A percentile compares a stretch with the other conserved stretches of the same genome.
Evolutionary conservation across 2,797 vertebrate species (phyloP).

Genomic region (Rhadinocentrus ornatus): DNA sequence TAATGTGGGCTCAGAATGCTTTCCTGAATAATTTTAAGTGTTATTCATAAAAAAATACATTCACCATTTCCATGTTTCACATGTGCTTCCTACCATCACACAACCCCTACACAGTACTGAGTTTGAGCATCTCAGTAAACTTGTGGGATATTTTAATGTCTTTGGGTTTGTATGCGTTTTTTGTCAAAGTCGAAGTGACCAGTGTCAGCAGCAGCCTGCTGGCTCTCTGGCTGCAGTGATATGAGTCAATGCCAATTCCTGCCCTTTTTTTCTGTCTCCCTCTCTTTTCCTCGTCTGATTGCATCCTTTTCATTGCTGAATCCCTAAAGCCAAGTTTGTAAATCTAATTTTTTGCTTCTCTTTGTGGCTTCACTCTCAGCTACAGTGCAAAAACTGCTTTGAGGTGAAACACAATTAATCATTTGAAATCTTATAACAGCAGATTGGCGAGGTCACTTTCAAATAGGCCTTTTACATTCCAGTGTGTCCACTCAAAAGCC

Average conservation of each 20-base stretch:
- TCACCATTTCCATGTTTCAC: too few relatives aligned
- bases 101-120: neutral
- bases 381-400: slow-evolving; percentile 20
- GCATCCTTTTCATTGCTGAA: slow-evolving; percentile 9
- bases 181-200: slow-evolving; percentile 53
- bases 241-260: slow-evolving; percentile 45
- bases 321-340: slow-evolving; percentile 20
- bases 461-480: slow-evolving; percentile 11
- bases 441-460: neutral
- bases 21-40: neutral
- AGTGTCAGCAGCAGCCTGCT: slow-evolving; percentile 50
- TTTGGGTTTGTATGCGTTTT: slow-evolving; percentile 23
- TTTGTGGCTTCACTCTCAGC: slow-evolving; percentile 3
- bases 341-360: slow-evolving; percentile 21
- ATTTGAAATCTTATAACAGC: neutral
- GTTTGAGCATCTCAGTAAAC: neutral
- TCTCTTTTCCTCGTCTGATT: slow-evolving; percentile 26
- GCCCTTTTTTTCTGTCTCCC: slow-evolving; percentile 7
- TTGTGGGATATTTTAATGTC: slow-evolving; percentile 13
- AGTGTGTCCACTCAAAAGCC: neutral
- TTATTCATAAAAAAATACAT: too few relatives aligned
- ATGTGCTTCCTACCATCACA: neutral
- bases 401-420: slow-evolving; percentile 21
- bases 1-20: neutral
- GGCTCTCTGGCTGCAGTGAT: slow-evolving; percentile 46